A percentile compares a stretch with the other conserved stretches of the same genome.
These are phyloP conservation scores for Glossosoma conforme DNA, from an alignment of 1,140 invertebrate genomes.

Conservation along the genomic window DNA sequence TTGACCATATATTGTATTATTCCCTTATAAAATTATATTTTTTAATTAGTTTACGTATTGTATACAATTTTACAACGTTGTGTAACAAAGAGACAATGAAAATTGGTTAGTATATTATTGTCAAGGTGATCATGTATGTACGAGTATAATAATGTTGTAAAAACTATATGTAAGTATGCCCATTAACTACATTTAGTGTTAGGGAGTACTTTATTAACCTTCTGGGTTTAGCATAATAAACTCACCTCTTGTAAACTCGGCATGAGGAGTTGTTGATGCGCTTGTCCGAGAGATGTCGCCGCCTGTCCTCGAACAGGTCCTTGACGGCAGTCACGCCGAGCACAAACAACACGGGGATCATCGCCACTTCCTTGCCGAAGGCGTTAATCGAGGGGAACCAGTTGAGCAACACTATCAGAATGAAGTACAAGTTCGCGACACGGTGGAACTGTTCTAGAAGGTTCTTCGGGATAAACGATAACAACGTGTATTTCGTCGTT, in stretches of 20 bases:
- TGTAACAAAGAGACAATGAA: no score
- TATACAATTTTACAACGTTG: no score
- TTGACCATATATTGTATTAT: no score
- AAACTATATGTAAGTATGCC: no score
- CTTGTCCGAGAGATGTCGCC: conserved; percentile 84
- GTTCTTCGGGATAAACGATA: conserved; percentile 95
- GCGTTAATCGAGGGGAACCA: conserved; percentile 92
- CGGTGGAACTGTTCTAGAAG: conserved; percentile 96
- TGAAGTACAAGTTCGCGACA: conserved; percentile 97
- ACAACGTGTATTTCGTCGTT: conserved; percentile 93
- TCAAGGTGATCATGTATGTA: no score
- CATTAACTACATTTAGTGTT: no score
- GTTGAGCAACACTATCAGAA: conserved; percentile 93
- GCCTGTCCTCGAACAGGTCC: conserved; percentile 92
- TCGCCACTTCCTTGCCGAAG: conserved; percentile 94
- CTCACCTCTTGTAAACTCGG: conserved; percentile 81
- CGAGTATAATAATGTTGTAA: no score
- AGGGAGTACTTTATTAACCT: no score
- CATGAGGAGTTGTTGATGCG: conserved; percentile 91
- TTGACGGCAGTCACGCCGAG: conserved; percentile 95
- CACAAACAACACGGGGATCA: conserved; percentile 92
- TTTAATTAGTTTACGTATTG: no score
- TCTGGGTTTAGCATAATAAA: no score
- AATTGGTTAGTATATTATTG: no score
- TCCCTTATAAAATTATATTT: no score